Conservation (phyloP, 2,888 invertebrate genomes). For the Bhutanitis thaidina region DNA sequence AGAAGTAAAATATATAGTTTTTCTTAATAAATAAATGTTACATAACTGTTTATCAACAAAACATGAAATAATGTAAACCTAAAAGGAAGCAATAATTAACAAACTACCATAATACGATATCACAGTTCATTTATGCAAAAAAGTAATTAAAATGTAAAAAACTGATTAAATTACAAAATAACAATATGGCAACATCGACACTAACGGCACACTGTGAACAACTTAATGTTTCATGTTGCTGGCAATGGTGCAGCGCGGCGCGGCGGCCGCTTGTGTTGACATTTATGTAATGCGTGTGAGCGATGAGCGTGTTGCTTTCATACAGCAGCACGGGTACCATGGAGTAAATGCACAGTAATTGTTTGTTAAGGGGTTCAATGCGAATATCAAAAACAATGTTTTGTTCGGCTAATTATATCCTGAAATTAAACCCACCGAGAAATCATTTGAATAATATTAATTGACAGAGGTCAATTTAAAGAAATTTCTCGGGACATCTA, state of each 20-base stretch:
- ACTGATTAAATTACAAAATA: conserved; percentile 31
- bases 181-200: conserved; percentile 20
- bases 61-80: conserved; percentile 39
- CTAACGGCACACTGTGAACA: conserved; percentile 3
- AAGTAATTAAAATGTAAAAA: conserved; percentile 46
- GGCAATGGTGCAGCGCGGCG: conserved; percentile 5
- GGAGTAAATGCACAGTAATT: conserved; percentile 8
- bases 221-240: neutral
- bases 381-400: too few species aligned
- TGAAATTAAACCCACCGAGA: too few species aligned
- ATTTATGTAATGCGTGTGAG: neutral
- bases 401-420: too few species aligned
- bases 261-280: conserved; percentile 5
- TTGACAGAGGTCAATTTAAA: too few species aligned
- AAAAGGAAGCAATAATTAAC: conserved; percentile 65
- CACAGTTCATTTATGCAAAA: conserved; percentile 80
- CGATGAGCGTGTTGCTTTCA: conserved; percentile 4
- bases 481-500: neutral
- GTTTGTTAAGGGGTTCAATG: neutral
- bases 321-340: neutral
- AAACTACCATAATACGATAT: conserved; percentile 74
- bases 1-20: conserved; percentile 24
- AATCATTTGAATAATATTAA: too few species aligned
- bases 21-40: conserved; percentile 29
- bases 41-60: conserved; percentile 29